A percentile compares a stretch with the other conserved stretches of the same genome.
phyloP scores from a whole-genome alignment of 2,888 invertebrate species.

The Euzophera pinguis region DNA sequence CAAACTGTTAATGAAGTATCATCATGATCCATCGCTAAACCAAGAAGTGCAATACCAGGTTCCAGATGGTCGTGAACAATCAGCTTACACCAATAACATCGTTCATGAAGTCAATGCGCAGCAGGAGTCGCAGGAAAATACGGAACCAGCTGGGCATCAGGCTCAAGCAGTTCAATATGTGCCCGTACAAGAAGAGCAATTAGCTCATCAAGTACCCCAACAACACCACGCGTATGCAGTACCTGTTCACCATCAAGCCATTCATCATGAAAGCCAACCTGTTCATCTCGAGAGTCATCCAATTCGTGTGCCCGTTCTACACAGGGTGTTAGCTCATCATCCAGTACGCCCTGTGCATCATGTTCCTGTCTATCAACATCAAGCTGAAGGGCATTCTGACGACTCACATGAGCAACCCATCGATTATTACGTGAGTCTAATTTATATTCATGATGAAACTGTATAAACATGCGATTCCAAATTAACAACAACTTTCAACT shows the following conservation, averaged over 20 bases:
- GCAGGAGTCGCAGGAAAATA: slow-evolving; percentile 44
- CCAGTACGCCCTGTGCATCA: slow-evolving; percentile 30
- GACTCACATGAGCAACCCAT: slow-evolving; percentile 58
- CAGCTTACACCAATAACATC: slow-evolving; percentile 46
- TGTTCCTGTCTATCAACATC: slow-evolving; percentile 33
- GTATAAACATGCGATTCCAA: slow-evolving; percentile 40
- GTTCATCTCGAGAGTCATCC: slow-evolving; percentile 39
- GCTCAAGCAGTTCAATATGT: slow-evolving; percentile 37
- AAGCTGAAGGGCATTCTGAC: slow-evolving; percentile 34
- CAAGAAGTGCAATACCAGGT: slow-evolving; percentile 38
- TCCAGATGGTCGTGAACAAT: slow-evolving; percentile 33
- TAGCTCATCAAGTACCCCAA: slow-evolving; percentile 22
- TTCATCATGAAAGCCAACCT: slow-evolving; percentile 21
- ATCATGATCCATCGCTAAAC: slow-evolving; percentile 28
- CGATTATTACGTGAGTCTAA: slow-evolving; percentile 69
- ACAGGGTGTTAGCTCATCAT: slow-evolving; percentile 23
- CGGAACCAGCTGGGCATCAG: slow-evolving; percentile 39
- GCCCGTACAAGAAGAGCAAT: slow-evolving; percentile 34
- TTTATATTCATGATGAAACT: slow-evolving; percentile 25
- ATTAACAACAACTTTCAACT: slow-evolving; percentile 60
- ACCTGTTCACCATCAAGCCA: slow-evolving; percentile 35
- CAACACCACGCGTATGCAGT: slow-evolving; percentile 27
- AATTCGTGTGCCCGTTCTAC: slow-evolving; percentile 29
- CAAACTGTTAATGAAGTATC: slow-evolving; percentile 23
- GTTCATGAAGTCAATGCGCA: slow-evolving; percentile 44